Conservation (phyloP, 2,113 vertebrate species). For the Odontophorus gujanensis region DNA sequence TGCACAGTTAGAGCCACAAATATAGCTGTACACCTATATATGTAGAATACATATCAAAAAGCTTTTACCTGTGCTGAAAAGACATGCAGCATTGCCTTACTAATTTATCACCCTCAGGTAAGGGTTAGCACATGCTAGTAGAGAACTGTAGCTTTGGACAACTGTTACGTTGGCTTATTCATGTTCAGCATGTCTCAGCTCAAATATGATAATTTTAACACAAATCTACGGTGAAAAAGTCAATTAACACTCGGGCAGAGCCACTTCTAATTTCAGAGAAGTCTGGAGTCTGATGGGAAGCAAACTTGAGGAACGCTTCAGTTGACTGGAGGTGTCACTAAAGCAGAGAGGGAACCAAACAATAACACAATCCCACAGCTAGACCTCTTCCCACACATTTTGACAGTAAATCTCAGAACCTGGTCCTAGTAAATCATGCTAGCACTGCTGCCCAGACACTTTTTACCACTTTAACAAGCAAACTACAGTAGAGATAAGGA, state of each 20-base stretch:
- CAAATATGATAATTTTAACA: not conserved
- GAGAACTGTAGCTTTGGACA: not conserved
- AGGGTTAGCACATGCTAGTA: not conserved
- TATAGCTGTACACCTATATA: not conserved
- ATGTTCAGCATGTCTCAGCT: not conserved
- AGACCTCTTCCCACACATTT: not conserved
- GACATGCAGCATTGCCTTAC: not conserved
- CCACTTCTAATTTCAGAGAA: not conserved
- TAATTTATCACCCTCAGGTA: not conserved
- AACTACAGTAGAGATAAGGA: not conserved
- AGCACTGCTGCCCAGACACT: not conserved
- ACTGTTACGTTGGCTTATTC: not conserved
- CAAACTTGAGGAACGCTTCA: not conserved
- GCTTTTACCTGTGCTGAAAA: not conserved
- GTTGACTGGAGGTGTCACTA: not conserved
- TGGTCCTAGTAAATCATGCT: fast-evolving
- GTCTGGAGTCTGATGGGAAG: not conserved
- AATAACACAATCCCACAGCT: not conserved
- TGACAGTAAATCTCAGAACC: not conserved
- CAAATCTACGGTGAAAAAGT: not conserved
- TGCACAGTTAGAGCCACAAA: not conserved
- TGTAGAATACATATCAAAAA: not conserved
- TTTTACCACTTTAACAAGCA: not conserved
- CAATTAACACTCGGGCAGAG: not conserved
- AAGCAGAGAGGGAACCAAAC: not conserved